Evolutionary conservation across 2,113 vertebrate genomes (phyloP).

Genomic region (Equus quagga): DNA sequence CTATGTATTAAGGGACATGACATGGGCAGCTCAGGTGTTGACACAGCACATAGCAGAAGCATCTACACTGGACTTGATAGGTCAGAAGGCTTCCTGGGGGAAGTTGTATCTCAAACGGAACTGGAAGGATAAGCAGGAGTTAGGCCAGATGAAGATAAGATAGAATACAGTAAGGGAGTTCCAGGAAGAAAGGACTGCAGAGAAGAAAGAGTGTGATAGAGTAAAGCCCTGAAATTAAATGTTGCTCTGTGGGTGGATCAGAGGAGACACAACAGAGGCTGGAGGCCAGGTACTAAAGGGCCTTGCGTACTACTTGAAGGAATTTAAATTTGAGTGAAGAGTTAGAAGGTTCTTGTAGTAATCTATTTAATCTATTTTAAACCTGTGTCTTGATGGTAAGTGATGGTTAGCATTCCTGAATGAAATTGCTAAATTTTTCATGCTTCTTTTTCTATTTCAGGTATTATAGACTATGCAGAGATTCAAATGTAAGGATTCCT

Average conservation of each 20-base stretch:
- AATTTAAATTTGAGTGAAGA: background rate
- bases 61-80: background rate
- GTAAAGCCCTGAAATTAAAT: background rate
- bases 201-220: background rate
- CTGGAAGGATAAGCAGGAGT: background rate
- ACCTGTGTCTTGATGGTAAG: background rate
- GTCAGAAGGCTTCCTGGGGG: background rate
- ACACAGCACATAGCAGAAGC: background rate
- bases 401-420: background rate
- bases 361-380: constrained; percentile 7
- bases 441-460: background rate
- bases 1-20: background rate
- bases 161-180: background rate
- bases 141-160: background rate
- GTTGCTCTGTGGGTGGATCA: background rate
- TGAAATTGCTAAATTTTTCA: background rate
- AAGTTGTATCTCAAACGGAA: background rate
- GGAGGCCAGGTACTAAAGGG: background rate
- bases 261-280: background rate
- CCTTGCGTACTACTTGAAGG: background rate
- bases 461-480: background rate
- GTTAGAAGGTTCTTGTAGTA: background rate
- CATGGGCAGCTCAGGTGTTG: background rate
- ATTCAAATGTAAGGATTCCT: background rate
- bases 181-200: background rate